Percentiles rank a stretch among this genome's conserved stretches.
These are phyloP conservation scores for Trachelus troglodyta DNA, from an alignment of 2,888 invertebrate genomes.

Conservation along the genomic window DNA sequence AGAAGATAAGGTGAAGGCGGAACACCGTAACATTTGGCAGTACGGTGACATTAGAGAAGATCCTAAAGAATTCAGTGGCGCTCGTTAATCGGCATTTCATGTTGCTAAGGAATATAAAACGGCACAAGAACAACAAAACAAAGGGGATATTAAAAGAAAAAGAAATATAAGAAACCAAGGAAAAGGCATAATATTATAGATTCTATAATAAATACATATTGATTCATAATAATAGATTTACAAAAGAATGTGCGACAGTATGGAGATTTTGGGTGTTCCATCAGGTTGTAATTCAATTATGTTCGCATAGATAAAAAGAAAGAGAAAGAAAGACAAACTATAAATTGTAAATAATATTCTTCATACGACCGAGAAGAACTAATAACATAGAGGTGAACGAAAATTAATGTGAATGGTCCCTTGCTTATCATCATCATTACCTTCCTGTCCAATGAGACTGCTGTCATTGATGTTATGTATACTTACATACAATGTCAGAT, in stretches of 20 bases:
- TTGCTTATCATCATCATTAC: slow-evolving; percentile 12
- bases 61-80: slow-evolving; percentile 70
- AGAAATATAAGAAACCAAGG: slow-evolving; percentile 25
- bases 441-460: slow-evolving; percentile 34
- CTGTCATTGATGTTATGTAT: slow-evolving; percentile 10
- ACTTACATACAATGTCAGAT: slow-evolving; percentile 22
- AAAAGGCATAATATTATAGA: slow-evolving; percentile 47
- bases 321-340: slow-evolving; percentile 24
- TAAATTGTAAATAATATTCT: slow-evolving; percentile 43
- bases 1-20: slow-evolving; percentile 86
- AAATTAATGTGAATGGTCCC: not conserved
- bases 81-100: slow-evolving; percentile 21
- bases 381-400: slow-evolving; percentile 11
- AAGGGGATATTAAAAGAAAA: slow-evolving; percentile 7
- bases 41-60: slow-evolving; percentile 99
- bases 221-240: slow-evolving; percentile 42
- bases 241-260: slow-evolving; percentile 45
- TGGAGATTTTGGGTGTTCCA: slow-evolving; percentile 29
- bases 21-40: slow-evolving; percentile 93
- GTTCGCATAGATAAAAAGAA: slow-evolving; percentile 18
- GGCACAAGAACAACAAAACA: slow-evolving; percentile 10
- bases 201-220: slow-evolving; percentile 44
- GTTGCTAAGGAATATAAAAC: slow-evolving; percentile 12
- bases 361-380: slow-evolving; percentile 28
- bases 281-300: slow-evolving; percentile 26